Evolutionary conservation across 2,113 vertebrate genomes (phyloP).

Genomic region (Mola mola): DNA sequence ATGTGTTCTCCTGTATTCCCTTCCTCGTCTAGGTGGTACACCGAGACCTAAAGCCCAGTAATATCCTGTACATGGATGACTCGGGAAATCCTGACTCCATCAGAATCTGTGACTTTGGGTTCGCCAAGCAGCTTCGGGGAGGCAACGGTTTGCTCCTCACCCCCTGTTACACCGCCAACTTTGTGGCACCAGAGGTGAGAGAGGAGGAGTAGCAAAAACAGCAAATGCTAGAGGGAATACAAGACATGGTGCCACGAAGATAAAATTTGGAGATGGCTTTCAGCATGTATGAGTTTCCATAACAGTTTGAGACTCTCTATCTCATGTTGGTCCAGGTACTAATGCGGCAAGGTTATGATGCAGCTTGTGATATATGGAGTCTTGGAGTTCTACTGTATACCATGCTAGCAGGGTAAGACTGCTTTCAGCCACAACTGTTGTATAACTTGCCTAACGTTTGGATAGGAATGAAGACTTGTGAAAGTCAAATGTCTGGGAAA

Average conservation of each 20-base stretch:
- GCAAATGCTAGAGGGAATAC: neutral
- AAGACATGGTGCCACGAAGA: too few relatives aligned
- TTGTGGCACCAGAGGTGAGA: slow-evolving; percentile 96
- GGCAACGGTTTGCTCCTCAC: slow-evolving; percentile 96
- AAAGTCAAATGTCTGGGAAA: too few relatives aligned
- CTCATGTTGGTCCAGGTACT: slow-evolving; percentile 73
- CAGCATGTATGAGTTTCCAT: too few relatives aligned
- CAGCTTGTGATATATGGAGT: slow-evolving; percentile 86
- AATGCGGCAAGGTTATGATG: slow-evolving; percentile 85
- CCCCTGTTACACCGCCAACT: slow-evolving; percentile 97
- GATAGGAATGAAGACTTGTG: too few relatives aligned
- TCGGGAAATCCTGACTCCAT: slow-evolving; percentile 97
- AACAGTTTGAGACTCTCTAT: slow-evolving; percentile 2
- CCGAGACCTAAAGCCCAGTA: slow-evolving; percentile 97
- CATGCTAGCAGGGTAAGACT: slow-evolving; percentile 82
- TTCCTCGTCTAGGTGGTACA: slow-evolving; percentile 89
- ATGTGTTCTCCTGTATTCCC: neutral
- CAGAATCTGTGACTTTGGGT: slow-evolving; percentile 97
- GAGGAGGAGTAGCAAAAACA: neutral
- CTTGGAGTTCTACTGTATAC: slow-evolving; percentile 84
- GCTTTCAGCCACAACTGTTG: neutral
- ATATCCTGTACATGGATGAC: slow-evolving; percentile 97
- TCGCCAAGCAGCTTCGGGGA: slow-evolving; percentile 95
- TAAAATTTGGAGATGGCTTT: too few relatives aligned
- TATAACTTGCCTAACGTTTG: neutral